phyloP scores from a whole-genome alignment of 2,888 invertebrate species.

The Latheticus oryzae region DNA sequence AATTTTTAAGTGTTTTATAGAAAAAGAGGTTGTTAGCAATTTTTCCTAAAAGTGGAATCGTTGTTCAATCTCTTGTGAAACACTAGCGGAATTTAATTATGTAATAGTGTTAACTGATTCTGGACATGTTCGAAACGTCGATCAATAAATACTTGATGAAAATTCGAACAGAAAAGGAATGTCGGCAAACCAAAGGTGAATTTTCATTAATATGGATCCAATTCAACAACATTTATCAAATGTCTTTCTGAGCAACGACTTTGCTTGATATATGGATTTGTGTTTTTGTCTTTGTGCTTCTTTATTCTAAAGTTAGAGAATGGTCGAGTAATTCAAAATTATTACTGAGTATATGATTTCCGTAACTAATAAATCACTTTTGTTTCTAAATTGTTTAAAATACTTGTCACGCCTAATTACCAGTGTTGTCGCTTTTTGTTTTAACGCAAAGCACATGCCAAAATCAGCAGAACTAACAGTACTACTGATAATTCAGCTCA shows the following conservation, averaged over 20 bases:
- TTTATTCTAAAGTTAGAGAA: no score
- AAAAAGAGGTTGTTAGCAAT: no score
- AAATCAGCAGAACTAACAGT: no score
- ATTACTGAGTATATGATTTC: no score
- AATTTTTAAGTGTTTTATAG: no score
- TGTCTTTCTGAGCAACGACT: not conserved
- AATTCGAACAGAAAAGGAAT: constrained; percentile 4
- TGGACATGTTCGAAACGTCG: constrained; percentile 14
- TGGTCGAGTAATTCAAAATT: no score
- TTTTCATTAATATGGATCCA: constrained; percentile 7
- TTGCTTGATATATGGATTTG: not conserved
- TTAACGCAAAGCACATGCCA: no score
- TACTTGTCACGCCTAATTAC: no score
- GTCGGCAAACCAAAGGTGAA: not conserved
- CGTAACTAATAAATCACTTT: no score
- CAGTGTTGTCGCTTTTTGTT: no score
- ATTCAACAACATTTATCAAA: constrained; percentile 11
- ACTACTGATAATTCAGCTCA: no score
- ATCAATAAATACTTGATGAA: constrained; percentile 3
- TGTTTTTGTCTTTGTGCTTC: not conserved
- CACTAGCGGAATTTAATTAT: constrained; percentile 25
- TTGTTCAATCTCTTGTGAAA: not conserved
- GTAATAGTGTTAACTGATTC: constrained; percentile 22
- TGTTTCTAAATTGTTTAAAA: no score
- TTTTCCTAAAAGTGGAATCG: not conserved